phyloP scores from a whole-genome alignment of 2,797 vertebrate genomes.

The Neopelma chrysocephalum region DNA sequence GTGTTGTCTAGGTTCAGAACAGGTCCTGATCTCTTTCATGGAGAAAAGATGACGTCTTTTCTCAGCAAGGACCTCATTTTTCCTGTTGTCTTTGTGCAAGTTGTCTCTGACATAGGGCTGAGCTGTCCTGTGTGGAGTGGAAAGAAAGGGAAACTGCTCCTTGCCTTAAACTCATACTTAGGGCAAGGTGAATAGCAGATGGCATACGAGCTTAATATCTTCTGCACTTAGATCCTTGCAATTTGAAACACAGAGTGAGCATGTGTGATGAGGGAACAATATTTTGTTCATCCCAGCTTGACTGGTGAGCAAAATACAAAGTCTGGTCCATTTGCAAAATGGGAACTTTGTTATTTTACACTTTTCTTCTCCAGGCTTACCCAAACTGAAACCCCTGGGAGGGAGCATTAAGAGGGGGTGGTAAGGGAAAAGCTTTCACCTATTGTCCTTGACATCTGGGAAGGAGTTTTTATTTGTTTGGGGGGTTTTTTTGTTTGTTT shows the following conservation, averaged over 20 bases:
- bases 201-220: neutral
- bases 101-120: neutral
- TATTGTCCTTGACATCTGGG: neutral
- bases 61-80: neutral
- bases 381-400: neutral
- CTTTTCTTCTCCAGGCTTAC: neutral
- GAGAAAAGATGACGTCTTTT: neutral
- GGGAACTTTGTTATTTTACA: neutral
- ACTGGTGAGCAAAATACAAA: neutral
- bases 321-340: neutral
- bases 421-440: neutral
- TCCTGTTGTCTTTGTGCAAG: neutral
- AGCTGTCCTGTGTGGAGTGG: fast-evolving
- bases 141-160: neutral
- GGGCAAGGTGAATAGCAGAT: neutral
- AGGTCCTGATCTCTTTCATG: neutral
- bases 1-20: fast-evolving
- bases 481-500: neutral
- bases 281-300: neutral
- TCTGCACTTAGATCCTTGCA: neutral
- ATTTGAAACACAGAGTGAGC: neutral
- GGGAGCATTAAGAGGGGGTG: neutral
- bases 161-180: neutral
- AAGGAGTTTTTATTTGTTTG: neutral
- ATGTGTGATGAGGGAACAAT: neutral